These are phyloP conservation scores for Andinoacara biseriatus DNA, from an alignment of 2,113 vertebrate species.

Conservation along the genomic window DNA sequence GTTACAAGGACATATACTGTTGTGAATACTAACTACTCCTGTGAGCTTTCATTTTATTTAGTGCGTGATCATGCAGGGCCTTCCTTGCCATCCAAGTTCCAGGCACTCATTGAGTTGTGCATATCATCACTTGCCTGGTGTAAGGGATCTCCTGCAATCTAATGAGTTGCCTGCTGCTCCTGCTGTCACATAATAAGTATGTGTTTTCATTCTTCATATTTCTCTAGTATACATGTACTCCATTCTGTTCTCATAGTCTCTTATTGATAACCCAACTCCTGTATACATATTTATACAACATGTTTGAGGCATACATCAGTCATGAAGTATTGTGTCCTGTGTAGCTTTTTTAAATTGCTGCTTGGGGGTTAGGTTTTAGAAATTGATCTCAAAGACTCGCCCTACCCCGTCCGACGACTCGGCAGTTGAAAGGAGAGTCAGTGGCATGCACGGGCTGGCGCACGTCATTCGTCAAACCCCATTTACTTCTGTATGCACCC, in stretches of 20 bases:
- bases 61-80: slow-evolving; percentile 45
- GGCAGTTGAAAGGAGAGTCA: no score
- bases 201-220: slow-evolving; percentile 14
- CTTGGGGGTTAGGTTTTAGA: no score
- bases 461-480: no score
- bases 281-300: slow-evolving; percentile 39
- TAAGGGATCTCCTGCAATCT: slow-evolving; percentile 47
- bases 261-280: slow-evolving; percentile 19
- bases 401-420: no score
- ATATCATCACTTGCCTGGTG: slow-evolving; percentile 41
- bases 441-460: no score
- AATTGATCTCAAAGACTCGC: no score
- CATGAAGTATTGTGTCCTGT: background rate
- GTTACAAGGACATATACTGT: slow-evolving; percentile 68
- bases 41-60: slow-evolving; percentile 56
- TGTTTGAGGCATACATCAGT: background rate
- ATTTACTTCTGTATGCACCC: no score
- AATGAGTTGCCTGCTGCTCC: slow-evolving; percentile 44
- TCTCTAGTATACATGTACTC: slow-evolving; percentile 10
- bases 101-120: slow-evolving; percentile 29
- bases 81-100: slow-evolving; percentile 9
- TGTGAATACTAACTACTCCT: slow-evolving; percentile 71
- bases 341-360: background rate
- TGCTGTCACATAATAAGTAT: slow-evolving; percentile 29
- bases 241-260: slow-evolving; percentile 28